These are phyloP conservation scores for Eupithecia dodoneata DNA, from an alignment of 2,888 invertebrate species.

Conservation along the genomic window DNA sequence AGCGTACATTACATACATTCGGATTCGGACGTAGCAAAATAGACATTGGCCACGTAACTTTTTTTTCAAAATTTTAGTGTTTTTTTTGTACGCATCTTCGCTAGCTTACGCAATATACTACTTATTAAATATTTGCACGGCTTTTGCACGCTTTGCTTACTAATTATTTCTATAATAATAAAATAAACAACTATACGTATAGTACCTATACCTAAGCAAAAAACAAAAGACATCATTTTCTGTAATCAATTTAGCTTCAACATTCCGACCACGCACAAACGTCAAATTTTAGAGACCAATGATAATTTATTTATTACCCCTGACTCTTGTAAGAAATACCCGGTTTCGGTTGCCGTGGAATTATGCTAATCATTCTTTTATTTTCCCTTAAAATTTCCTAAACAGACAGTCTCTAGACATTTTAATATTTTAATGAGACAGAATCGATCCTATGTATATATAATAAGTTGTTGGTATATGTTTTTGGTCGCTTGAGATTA, in stretches of 20 bases:
- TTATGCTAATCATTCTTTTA: neutral
- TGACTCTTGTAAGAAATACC: no score
- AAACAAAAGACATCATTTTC: neutral
- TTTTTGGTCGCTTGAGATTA: neutral
- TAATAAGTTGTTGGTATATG: no score
- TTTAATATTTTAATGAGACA: neutral
- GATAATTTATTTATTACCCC: neutral
- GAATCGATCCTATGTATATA: neutral
- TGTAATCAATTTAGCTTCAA: neutral
- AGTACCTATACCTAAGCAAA: neutral
- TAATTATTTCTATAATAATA: constrained; percentile 18
- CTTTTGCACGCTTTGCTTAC: constrained; percentile 33
- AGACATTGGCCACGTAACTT: constrained; percentile 1
- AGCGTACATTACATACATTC: neutral
- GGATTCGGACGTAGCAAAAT: constrained; percentile 2
- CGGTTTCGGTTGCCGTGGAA: neutral
- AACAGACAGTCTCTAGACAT: neutral
- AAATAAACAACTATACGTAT: neutral
- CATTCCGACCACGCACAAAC: neutral
- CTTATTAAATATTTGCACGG: constrained; percentile 4
- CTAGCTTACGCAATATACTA: constrained; percentile 10
- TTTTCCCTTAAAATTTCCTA: neutral
- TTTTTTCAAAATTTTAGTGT: neutral
- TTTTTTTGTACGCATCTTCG: constrained; percentile 15
- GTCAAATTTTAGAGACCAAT: neutral